Base-by-base conservation (phyloP, 2,888 invertebrate species). In the Brachyopa scutellaris region DNA sequence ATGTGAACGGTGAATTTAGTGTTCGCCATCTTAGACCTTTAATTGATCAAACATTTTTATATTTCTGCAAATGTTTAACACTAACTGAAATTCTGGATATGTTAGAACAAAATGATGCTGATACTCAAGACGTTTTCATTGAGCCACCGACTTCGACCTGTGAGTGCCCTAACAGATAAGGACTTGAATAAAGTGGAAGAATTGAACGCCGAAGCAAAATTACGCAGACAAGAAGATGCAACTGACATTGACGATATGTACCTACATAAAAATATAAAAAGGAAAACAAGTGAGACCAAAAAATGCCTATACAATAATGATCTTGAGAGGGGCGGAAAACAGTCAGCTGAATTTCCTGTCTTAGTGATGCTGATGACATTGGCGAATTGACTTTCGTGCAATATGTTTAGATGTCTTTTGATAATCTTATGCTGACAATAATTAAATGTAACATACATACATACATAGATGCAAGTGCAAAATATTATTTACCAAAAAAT, bases 21-120 rank as follows among this genome's bases (percentile, higher is more conserved):
- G 47, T 19, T 42, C 5, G 40, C 21, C 31, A 33, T 23, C 21
- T 42, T 31, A 31, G 55, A 19, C 15, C 36, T 38, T 38, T 73
- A 64, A 55, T 72, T 62, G 72, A 62, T 29, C 13, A 45, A 72
- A 72, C 62, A 72, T 53, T 53, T 64, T 55, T 62, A 19, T 67
- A 8, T 36, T 36, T n/a, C n/a, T n/a, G n/a, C n/a, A n/a, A n/a
- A n/a, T n/a, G n/a, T n/a, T n/a, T n/a, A n/a, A n/a, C n/a, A n/a
- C n/a, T n/a, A 19, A 19, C 42, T 17, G 42, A 42, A 42, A 19
- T 42, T 42, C 42, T 19, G 17, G 19, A 42, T 19, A 42, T 42
- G 19, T n/a, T n/a, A n/a, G n/a, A n/a, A n/a, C 19, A 42, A 42
- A 19, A 42, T 42, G 42, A 42, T 9, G 5, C 1, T 42, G 42